Base-by-base conservation (phyloP, 64 coral and sea anemone species). In the Orbicella faveolata region DNA sequence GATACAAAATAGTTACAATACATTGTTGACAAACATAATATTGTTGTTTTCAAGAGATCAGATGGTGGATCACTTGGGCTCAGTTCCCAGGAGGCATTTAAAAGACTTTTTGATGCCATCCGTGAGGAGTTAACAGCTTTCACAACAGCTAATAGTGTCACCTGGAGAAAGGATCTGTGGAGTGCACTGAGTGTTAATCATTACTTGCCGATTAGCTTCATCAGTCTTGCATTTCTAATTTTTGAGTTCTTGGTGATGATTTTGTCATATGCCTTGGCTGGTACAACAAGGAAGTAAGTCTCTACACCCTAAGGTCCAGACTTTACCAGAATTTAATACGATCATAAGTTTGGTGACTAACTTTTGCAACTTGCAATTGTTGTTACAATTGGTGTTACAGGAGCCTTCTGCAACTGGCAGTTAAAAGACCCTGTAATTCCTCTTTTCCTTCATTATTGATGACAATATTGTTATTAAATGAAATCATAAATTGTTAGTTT, bases 1-100 rank as follows among this genome's bases (percentile, higher is more conserved):
- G 44, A 1, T 59, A 59, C 10, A 15, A 59, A 16, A 59, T 59
- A 59, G 10, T 15, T 59, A 59, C 2, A 15, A 59, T 16, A 59
- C 15, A 15, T 59, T 59, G 55, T 12, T 59, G 11, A 59, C 12
- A 59, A 16, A 59, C 13, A n/a, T 79, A 23, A n/a, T 25, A 1
- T 55, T 30, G 1, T 68, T 52, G 36, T 83, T 30, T 86, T 35
- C 37, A 51, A 85, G 88, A 89, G 59, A 68, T 9, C 20, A 78
- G 73, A 93, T 9, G 61, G 91, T 73, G 83, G 73, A 17, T 75
- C 83, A 18, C 6, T 34, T 39, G 97, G 97, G 19, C 83, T 99
- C 17, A 84, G 94, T 25, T 99, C 94, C 2, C 88, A 99, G 70
- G 93, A 99, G 23, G 97, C 94, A 9, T 89, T 96, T 30, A 93